These are phyloP conservation scores for Tiliqua scincoides DNA, from an alignment of 2,113 vertebrate genomes.

Conservation along the genomic window DNA sequence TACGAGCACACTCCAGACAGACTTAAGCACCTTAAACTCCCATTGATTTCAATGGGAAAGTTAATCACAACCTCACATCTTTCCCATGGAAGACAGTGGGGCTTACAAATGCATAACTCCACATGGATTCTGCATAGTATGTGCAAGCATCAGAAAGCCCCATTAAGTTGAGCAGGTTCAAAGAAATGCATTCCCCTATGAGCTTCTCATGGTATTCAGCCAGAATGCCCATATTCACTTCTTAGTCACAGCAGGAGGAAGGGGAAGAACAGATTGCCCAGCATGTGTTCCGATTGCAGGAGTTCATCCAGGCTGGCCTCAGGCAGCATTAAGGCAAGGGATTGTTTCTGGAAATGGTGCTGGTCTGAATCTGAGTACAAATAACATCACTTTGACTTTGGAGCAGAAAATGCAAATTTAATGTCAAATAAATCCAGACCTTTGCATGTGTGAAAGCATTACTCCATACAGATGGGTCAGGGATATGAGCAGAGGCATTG, in stretches of 20 bases:
- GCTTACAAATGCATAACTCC: not conserved
- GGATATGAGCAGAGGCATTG: too few relatives aligned
- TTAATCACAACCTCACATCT: not conserved
- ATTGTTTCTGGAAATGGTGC: not conserved
- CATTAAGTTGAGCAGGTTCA: not conserved
- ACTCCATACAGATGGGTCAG: not conserved
- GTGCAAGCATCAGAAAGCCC: not conserved
- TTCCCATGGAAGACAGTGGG: not conserved
- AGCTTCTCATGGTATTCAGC: not conserved
- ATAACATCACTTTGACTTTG: not conserved
- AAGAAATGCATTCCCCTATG: not conserved
- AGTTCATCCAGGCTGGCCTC: conserved; percentile 8
- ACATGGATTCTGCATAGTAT: not conserved
- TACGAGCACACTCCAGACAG: not conserved
- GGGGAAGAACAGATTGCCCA: not conserved
- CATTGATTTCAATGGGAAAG: not conserved
- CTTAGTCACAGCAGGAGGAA: not conserved
- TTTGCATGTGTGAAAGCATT: not conserved
- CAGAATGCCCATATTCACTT: not conserved
- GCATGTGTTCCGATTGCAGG: not conserved
- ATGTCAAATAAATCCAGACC: not conserved
- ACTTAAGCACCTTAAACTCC: not conserved
- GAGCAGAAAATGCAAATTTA: not conserved
- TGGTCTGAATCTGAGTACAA: not conserved
- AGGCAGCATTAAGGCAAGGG: not conserved